Evolutionary conservation across 2,797 vertebrate genomes (phyloP), one percentile per base, ranked within the genome.

Genomic region (Schizopygopsis malacanthus): DNA sequence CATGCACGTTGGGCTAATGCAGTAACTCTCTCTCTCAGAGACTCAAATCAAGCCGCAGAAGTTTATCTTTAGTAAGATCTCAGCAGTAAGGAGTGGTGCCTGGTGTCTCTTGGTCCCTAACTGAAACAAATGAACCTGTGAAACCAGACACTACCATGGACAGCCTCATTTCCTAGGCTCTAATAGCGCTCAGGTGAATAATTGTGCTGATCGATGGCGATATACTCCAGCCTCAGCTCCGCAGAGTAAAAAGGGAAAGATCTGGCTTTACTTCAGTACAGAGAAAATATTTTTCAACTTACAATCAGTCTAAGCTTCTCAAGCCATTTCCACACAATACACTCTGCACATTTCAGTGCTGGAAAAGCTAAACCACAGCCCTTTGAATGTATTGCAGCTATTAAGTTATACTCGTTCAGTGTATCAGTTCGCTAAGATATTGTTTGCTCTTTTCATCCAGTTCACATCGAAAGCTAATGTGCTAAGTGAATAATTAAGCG

Each of bases 171-270:
- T 88, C 85, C 87, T 87, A 33, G 4, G 16, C 65, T 86, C 67
- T 87, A 81, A 83, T 86, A 79, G 71, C n/a, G 77, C 77, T 83
- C 80, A 86, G 85, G 88, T 90, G 89, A 90, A 89, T 90, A 90
- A 90, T 89, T 89, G 85, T 47, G 39, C 77, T 86, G 82, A 89
- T 89, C 81, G 72, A 88, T 89, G 80, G 73, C 77, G 79, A 85
- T 87, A 79, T 83, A 87, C 83, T 67, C 59, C 45, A 65, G 47
- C 70, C 45, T 69, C n/a, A 25, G 50, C 75, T 83, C 43, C 37
- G 59, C 69, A 69, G 83, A 77, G 81, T 75, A 79, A 72, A 89
- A 86, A 79, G 54, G 47, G 77, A 77, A 54, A 85, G 47, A 59
- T 79, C 79, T 70, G 69, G 77, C 73, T 87, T 8, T 69, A 16